Conservation (phyloP, 1,140 invertebrate genomes). For the Bombus fervidus region DNA sequence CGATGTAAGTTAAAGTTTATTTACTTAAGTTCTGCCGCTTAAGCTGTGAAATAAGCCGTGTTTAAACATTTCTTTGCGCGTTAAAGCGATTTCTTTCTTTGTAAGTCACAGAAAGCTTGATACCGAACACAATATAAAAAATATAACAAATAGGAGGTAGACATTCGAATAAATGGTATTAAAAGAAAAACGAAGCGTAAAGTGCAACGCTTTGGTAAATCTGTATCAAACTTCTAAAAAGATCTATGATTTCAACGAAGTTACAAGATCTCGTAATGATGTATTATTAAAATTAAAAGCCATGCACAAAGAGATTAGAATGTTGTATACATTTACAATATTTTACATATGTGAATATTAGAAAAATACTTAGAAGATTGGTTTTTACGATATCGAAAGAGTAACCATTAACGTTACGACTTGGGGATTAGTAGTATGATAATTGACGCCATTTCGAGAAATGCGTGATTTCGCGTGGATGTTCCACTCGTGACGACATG, state of each 20-base stretch:
- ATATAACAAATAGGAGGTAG: background rate
- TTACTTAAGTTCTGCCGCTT: background rate
- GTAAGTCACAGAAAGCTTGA: background rate
- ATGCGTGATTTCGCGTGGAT: background rate
- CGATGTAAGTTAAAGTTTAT: background rate
- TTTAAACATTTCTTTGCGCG: background rate
- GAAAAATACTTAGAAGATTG: background rate
- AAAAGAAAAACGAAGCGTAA: background rate
- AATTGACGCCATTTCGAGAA: background rate
- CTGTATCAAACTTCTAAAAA: background rate
- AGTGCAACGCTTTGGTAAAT: background rate
- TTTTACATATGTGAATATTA: background rate
- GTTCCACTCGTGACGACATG: conserved; percentile 10
- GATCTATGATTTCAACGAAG: background rate
- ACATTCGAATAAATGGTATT: background rate
- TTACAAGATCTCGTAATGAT: background rate
- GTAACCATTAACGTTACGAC: background rate
- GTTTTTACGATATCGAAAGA: background rate
- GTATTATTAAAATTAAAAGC: background rate
- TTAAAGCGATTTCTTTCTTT: background rate
- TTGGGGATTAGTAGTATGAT: background rate
- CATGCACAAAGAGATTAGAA: background rate
- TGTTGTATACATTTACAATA: background rate
- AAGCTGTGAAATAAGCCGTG: background rate
- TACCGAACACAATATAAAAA: background rate